phyloP scores from a whole-genome alignment of 2,113 vertebrate species.

The Saguinus midas region DNA sequence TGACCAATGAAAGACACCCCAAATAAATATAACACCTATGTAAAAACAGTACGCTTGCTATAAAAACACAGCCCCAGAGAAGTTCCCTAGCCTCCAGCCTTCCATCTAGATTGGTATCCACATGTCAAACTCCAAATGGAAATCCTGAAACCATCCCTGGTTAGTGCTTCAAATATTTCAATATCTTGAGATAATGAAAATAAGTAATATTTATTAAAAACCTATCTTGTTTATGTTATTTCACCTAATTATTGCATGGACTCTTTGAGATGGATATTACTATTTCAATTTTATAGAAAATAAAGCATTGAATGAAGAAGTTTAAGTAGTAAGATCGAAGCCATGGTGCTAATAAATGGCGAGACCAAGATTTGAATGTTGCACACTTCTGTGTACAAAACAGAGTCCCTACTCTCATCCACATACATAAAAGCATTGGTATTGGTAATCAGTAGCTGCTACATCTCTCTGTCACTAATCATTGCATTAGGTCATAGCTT shows the following conservation, averaged over 20 bases:
- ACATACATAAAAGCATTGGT: not conserved
- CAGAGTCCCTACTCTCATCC: not conserved
- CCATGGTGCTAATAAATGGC: not conserved
- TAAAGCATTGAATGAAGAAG: not conserved
- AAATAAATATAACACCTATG: not conserved
- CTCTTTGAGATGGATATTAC: not conserved
- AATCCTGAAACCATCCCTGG: not conserved
- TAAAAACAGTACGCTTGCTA: not conserved
- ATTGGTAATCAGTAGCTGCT: not conserved
- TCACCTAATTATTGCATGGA: not conserved
- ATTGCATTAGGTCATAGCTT: not conserved
- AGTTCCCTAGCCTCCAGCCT: not conserved
- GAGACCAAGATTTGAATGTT: not conserved
- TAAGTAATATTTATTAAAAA: not conserved
- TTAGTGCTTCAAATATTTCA: not conserved
- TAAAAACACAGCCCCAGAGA: not conserved
- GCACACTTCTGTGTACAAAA: not conserved
- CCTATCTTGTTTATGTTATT: not conserved
- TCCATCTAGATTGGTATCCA: not conserved
- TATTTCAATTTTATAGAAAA: not conserved
- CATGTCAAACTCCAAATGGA: not conserved
- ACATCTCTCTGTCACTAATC: not conserved
- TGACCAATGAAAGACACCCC: not conserved
- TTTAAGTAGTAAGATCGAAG: not conserved
- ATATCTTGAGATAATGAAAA: not conserved